Evolutionary conservation across 2,888 invertebrate species (phyloP), one percentile per base, ranked within the genome.

Genomic region (Mongoloraphidia duomilia): DNA sequence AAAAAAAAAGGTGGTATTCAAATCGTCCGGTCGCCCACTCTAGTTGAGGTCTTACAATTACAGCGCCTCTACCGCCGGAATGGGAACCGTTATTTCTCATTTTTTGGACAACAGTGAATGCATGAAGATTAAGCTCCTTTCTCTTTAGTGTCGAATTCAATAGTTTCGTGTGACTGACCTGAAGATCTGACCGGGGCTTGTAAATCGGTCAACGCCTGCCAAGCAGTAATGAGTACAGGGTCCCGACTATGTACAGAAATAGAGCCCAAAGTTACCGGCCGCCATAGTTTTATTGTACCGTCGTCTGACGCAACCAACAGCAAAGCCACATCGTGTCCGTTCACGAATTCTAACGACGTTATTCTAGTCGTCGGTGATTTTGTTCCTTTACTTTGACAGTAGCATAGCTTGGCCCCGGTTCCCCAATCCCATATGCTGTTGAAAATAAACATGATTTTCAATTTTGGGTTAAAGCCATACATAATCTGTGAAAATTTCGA

Each of bases 391-490:
- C 76, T 75, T 57, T 71, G 65, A 48, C 77, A 79, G 60, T 76
- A 75, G 49, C 77, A 78, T 48, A 84, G 71, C 67, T 80, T 82
- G 12, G 80, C 77, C 47, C 80, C 83, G 47, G 79, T 79, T 59
- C 84, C 83, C 82, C 85, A 88, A 65, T 89, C 86, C 84, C 86
- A 88, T 57, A 88, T 76, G 9, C 85, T 84, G 59, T 14, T 66
- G 63, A 49, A 46, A 51, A 40, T 46, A 43, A 42, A 11, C 9
- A 39, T 9, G 9, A 9, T 39, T 39, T 10, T 26, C 41, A 13
- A 5, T 33, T 12, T 3, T 34, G 14, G 14, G 6, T 9, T 35
- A 9, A 33, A 36, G 13, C 46, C 3, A 44, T 4, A 48, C 42
- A 46, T 36, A 47, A n/a, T n/a, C n/a, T n/a, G n/a, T n/a, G n/a